These are phyloP conservation scores for Gymnorhina tibicen DNA, from an alignment of 2,113 vertebrate genomes.

Conservation along the genomic window DNA sequence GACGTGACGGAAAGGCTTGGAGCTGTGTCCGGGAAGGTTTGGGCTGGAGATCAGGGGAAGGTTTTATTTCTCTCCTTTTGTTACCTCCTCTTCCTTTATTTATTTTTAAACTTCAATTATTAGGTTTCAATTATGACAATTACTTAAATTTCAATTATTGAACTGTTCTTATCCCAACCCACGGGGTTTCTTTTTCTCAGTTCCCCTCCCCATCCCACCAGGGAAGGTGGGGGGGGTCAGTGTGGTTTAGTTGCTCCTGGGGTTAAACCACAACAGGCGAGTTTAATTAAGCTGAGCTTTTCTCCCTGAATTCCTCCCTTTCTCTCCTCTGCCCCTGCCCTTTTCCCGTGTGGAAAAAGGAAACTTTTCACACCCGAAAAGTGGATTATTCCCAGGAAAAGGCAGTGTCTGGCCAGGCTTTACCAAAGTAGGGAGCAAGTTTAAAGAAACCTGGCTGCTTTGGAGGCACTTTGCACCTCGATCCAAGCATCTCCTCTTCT, in stretches of 20 bases:
- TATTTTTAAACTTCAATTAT: background rate
- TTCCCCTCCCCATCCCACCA: background rate
- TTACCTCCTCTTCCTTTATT: background rate
- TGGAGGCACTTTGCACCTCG: background rate
- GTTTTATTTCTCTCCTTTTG: background rate
- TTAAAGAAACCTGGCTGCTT: background rate
- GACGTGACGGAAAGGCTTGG: background rate
- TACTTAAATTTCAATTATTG: background rate
- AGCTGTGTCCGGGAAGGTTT: background rate
- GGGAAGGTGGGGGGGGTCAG: background rate
- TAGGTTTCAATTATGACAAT: background rate
- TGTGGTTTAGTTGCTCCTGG: background rate
- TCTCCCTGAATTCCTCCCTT: background rate
- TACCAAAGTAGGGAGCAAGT: background rate
- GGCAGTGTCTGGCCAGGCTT: background rate
- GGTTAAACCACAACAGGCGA: background rate
- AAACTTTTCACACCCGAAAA: background rate
- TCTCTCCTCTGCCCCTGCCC: background rate
- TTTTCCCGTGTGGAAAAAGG: background rate
- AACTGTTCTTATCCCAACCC: background rate
- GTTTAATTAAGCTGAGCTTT: background rate
- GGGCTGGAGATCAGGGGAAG: background rate
- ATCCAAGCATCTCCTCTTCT: background rate
- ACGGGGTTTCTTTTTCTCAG: fast-evolving
- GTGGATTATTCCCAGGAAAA: background rate